Base-by-base conservation (phyloP, 2,888 invertebrate species). In the Octodonta nipae region DNA sequence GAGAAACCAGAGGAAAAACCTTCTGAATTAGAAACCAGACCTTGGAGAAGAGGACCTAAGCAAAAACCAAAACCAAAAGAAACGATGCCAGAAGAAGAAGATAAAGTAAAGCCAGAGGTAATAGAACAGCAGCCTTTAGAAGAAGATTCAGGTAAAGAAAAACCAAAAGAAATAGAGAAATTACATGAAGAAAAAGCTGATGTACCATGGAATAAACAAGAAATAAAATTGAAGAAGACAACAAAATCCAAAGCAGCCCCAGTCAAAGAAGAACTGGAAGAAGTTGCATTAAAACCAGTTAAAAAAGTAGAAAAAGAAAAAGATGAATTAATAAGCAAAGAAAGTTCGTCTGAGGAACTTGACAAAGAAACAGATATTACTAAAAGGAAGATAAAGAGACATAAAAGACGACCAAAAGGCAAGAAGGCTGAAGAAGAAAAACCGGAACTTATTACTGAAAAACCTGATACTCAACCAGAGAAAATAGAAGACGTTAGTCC, bases 391-490 rank as follows among this genome's bases (percentile, higher is more conserved):
- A 28, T 38, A 25, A 33, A 42, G 14, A 46, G 40, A 20, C 34
- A 26, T 15, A 30, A 26, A 32, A 40, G 35, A 11, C 22, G 22
- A 33, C 5, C n/a, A 13, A 36, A 36, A 46, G 43, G 48, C 32
- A 51, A 59, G 45, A 27, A 33, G 34, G 15, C 17, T 35, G 3
- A 45, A 39, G 13, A 10, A 34, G 30, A 10, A 43, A 55, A 42
- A 59, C 55, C 47, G 29, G 53, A 63, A 26, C 59, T 65, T 37
- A 16, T 40, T 17, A 57, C 60, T 0, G 43, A 55, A 33, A 53
- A 50, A 1, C 61, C 60, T 38, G 60, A 66, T 14, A 48, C 60
- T 25, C 54, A 54, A 32, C 48, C 11, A 22, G 3, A 58, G 22
- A 59, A 61, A 34, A 11, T 22, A 28, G 38, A 40, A 29, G 16